Evolutionary conservation across 2,888 invertebrate genomes (phyloP).

Genomic region (Protonemura montana): DNA sequence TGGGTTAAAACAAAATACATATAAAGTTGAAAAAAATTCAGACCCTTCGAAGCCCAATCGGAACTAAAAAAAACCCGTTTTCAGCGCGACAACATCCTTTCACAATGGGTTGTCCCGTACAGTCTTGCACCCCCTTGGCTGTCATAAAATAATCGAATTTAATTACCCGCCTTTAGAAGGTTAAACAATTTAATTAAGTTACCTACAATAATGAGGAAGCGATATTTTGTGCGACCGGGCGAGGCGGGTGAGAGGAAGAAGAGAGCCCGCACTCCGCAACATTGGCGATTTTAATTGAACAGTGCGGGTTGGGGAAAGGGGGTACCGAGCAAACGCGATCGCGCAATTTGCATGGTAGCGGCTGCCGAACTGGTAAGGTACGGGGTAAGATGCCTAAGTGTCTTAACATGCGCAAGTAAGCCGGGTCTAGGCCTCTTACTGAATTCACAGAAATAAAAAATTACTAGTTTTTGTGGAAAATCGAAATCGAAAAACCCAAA

Average conservation of each 20-base stretch:
- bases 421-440: no score
- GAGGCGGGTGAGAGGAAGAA: background rate
- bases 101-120: background rate
- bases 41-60: background rate
- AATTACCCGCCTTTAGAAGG: constrained; percentile 47
- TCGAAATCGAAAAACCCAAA: no score
- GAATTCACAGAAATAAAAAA: no score
- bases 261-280: background rate
- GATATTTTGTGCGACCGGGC: constrained; percentile 49
- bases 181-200: constrained; percentile 51
- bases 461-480: no score
- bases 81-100: background rate
- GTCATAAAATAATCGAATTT: constrained; percentile 47
- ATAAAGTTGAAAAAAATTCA: background rate
- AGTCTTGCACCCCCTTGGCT: background rate
- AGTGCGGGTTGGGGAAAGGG: background rate
- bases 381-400: no score
- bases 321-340: constrained; percentile 14
- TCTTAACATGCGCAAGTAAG: no score
- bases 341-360: background rate
- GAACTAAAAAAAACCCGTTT: background rate
- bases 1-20: no score
- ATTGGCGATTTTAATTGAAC: background rate
- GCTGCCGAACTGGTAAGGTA: no score
- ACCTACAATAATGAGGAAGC: constrained; percentile 50